Conservation (phyloP, 1,140 invertebrate genomes). For the Microplitis demolitor region DNA sequence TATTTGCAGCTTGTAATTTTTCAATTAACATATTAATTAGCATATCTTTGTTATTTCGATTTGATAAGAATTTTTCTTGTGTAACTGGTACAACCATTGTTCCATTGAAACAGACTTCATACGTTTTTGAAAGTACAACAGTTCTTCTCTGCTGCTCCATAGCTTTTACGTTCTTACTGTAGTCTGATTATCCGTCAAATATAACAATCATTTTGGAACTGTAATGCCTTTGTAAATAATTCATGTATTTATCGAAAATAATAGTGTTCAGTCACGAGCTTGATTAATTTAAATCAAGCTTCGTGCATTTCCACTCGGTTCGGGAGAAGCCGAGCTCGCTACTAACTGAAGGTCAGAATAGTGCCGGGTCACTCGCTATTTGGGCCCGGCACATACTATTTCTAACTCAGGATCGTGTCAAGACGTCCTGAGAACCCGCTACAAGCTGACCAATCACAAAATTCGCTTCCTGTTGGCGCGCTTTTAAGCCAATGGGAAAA, state of each 20-base stretch:
- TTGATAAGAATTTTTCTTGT: slow-evolving; percentile 19
- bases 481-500: too few relatives aligned
- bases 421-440: too few relatives aligned
- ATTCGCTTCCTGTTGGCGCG: too few relatives aligned
- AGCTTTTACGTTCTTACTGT: not conserved
- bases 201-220: slow-evolving; percentile 33
- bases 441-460: too few relatives aligned
- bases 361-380: too few relatives aligned
- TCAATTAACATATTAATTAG: slow-evolving; percentile 7
- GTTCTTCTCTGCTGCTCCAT: slow-evolving; percentile 6
- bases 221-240: not conserved
- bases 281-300: too few relatives aligned
- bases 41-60: slow-evolving; percentile 16
- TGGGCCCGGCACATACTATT: too few relatives aligned
- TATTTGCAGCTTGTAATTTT: not conserved
- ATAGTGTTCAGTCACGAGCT: too few relatives aligned
- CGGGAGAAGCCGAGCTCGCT: too few relatives aligned
- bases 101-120: slow-evolving; percentile 1
- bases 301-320: too few relatives aligned
- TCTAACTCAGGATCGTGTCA: too few relatives aligned
- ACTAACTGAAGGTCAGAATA: too few relatives aligned
- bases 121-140: not conserved
- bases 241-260: not conserved
- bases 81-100: not conserved
- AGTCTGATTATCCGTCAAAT: slow-evolving; percentile 42